These are phyloP conservation scores for Ceramica pisi DNA, from an alignment of 2,888 invertebrate genomes.

Conservation along the genomic window DNA sequence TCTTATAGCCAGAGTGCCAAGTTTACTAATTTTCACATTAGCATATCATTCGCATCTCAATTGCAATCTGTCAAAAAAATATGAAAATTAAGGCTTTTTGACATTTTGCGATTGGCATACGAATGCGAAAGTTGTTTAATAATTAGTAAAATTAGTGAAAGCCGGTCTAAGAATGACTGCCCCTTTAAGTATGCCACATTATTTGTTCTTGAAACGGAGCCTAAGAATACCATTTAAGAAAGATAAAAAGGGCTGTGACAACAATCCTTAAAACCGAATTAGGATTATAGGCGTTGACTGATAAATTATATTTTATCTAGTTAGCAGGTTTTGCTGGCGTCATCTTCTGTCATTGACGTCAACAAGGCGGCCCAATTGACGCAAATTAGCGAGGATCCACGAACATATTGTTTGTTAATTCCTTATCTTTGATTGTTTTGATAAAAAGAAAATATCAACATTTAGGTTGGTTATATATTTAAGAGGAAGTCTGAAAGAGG, in stretches of 20 bases:
- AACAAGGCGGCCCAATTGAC: constrained; percentile 12
- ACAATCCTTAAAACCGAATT: not conserved
- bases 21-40: no score
- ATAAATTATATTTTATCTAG: constrained; percentile 31
- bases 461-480: not conserved
- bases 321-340: constrained; percentile 15
- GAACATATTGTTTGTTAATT: not conserved
- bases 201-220: no score
- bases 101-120: no score
- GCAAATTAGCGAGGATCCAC: not conserved
- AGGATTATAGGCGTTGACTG: constrained; percentile 1
- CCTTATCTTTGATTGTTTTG: constrained; percentile 3
- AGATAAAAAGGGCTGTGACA: not conserved
- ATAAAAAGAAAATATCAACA: constrained; percentile 5
- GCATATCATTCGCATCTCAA: no score
- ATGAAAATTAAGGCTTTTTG: no score
- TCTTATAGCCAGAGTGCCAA: no score
- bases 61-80: no score
- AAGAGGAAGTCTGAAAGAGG: not conserved
- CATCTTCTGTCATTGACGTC: constrained; percentile 41
- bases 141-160: no score
- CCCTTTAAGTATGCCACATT: no score
- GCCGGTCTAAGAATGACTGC: no score
- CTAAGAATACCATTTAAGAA: not conserved
- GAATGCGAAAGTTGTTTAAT: no score